Conservation (phyloP, 2,797 vertebrate species). For the Pangasius larnaudii region DNA sequence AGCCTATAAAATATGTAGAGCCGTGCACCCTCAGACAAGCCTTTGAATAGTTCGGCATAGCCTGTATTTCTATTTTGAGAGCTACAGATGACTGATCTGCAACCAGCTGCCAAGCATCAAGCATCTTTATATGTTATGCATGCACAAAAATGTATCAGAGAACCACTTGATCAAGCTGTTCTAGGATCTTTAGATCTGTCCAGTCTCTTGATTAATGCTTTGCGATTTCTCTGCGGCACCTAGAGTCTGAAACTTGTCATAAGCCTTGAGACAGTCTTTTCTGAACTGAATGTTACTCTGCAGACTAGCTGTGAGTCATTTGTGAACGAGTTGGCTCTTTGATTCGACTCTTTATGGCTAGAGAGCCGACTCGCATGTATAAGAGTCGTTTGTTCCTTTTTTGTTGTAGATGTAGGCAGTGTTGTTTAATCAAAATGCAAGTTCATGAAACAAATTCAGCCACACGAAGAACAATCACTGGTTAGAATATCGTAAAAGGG, state of each 20-base stretch:
- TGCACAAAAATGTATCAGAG: not conserved
- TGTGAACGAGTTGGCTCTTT: not conserved
- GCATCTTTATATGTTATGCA: not conserved
- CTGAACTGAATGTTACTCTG: not conserved
- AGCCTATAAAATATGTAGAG: not conserved
- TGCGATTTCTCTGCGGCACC: conserved; percentile 72
- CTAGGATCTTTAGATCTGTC: conserved; percentile 6
- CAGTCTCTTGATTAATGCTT: conserved; percentile 65
- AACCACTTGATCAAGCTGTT: not conserved
- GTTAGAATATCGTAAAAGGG: not conserved
- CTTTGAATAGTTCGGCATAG: conserved; percentile 69
- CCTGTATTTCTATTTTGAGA: conserved; percentile 67
- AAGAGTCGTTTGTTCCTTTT: not conserved
- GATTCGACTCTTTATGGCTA: not conserved
- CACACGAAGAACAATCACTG: not conserved
- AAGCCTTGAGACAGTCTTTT: conserved; percentile 58
- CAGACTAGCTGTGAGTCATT: not conserved
- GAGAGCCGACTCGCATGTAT: not conserved
- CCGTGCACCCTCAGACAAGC: conserved; percentile 37
- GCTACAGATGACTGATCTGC: conserved; percentile 76
- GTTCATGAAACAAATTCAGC: not conserved
- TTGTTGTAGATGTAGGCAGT: not conserved
- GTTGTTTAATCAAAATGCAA: not conserved
- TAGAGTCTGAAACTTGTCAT: conserved; percentile 78
- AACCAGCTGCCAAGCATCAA: not conserved